Evolutionary conservation across 2,888 invertebrate genomes (phyloP), one percentile per base, ranked within the genome.

Genomic region (Drosophila barbarae): DNA sequence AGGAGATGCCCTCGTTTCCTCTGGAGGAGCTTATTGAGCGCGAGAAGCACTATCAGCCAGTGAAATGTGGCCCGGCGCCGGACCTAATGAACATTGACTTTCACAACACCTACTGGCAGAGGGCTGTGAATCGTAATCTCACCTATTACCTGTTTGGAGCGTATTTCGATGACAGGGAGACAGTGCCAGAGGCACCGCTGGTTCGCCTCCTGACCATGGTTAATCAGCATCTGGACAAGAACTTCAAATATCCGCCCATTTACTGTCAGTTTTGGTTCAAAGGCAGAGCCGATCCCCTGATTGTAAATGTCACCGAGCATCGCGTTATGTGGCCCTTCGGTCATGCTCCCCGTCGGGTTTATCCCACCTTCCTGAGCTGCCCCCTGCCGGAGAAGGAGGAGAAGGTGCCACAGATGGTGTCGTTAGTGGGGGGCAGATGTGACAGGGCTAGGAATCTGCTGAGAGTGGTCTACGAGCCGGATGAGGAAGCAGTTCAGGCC

Each of bases 241-340:
- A 60, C 1, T 66, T 65, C 0, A 5, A 66, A 1, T 77, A 77
- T 53, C 80, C 82, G 0, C 0, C 23, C 0, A 95, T 94, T 9
- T 94, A 93, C 89, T 97, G 96, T 88, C 97, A 95, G 88, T 91
- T 97, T 71, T 97, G 96, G 96, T 96, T 94, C 90, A 94, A 95
- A 77, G 93, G 93, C 28, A 93, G 93, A 70, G 92, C 92, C 50
- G 93, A 94, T 74, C 95, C 96, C 0, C 93, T 93, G 5, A 92
- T 95, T 21, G 93, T 94, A 7, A 93, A 94, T 78, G 94, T 93
- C 26, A 92, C 94, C 70, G 95, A 96, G 88, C 96, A 96, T 90
- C 96, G 95, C 87, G 95, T 96, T 87, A 94, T 96, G 80, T 97
- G 97, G 97, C 93, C 95, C 88, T 97, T 96, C 96, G 96, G 96